These are phyloP conservation scores for Lomographa bimaculata DNA, from an alignment of 2,888 invertebrate genomes.

Conservation along the genomic window DNA sequence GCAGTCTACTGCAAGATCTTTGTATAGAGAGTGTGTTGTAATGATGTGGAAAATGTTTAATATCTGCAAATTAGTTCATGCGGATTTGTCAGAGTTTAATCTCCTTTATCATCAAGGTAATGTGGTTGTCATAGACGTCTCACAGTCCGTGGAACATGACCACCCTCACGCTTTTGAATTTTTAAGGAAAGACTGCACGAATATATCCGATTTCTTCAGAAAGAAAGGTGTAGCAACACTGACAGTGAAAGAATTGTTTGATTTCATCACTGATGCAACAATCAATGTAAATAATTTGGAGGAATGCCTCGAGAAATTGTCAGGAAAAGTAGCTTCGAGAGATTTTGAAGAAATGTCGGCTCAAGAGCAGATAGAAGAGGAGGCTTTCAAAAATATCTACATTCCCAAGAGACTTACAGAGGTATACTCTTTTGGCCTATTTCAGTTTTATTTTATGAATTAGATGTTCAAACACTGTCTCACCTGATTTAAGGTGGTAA, in stretches of 20 bases:
- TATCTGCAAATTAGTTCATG: conserved; percentile 97
- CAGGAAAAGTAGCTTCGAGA: conserved; percentile 86
- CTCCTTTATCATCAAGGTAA: conserved; percentile 92
- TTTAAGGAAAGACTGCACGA: conserved; percentile 96
- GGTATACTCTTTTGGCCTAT: conserved; percentile 82
- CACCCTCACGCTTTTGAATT: conserved; percentile 98
- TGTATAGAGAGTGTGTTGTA: conserved; percentile 92
- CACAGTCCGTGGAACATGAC: conserved; percentile 99
- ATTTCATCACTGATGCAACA: conserved; percentile 96
- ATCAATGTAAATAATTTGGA: conserved; percentile 93
- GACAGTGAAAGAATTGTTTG: conserved; percentile 95
- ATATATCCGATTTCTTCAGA: conserved; percentile 95
- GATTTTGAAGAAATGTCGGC: conserved; percentile 86
- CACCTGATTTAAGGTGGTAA: no score
- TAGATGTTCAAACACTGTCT: no score
- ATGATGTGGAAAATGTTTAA: conserved; percentile 98
- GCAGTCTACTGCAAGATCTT: conserved; percentile 88
- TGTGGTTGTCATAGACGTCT: conserved; percentile 97
- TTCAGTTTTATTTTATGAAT: no score
- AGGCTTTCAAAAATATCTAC: conserved; percentile 96
- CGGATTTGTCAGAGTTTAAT: conserved; percentile 98
- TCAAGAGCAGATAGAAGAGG: conserved; percentile 92
- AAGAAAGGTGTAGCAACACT: conserved; percentile 96
- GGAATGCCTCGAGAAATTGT: conserved; percentile 88
- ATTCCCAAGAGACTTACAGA: conserved; percentile 97